Base-by-base conservation (phyloP, 2,888 invertebrate genomes). In the Seladonia tumulorum region DNA sequence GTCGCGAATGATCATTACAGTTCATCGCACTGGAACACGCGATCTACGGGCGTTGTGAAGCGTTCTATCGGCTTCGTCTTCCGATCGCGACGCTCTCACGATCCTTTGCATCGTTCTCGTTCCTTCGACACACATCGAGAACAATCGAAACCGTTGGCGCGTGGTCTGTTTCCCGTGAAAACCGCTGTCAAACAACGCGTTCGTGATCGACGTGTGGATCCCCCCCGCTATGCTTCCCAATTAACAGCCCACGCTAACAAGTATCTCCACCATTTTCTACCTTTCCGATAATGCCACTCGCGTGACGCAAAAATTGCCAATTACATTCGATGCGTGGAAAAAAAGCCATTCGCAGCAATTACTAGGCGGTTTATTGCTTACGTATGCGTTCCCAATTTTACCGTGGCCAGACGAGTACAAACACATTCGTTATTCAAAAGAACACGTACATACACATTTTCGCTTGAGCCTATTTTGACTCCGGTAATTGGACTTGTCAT, bases 111-210 rank as follows among this genome's bases (percentile, higher is more conserved):
- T 49, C 73, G 63, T 45, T 68, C 68, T 25, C 63, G 71, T 78
- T 81, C 79, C 60, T 72, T 22, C 14, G 47, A 49, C 82, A 25
- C 25, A 66, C 22, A 71, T 79, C 66, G 5, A 12, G 53, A 57
- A 66, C 76, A 76, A 66, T 66, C 47, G 66, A 47, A 76, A 66
- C 76, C 29, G 76, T 76, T 45, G 25, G 76, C 63, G 22, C 63
- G 63, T 45, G 71, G 25, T 22, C 42, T 16, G 22, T 71, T 71
- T 71, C 45, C 16, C 70, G 42, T 25, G 60, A 63, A 63, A 60
- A 63, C 42, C 57, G 29, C 18, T 45, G 60, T 76, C 75, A 42
- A 76, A 57, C 53, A 73, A 42, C 25, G 25, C 68, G 39, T 35
- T 60, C 25, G n/a, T 45, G n/a, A n/a, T 8, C 16, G 57, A 80